A percentile compares a stretch with the other conserved stretches of the same genome.
Evolutionary conservation across 1,140 invertebrate genomes (phyloP).

Genomic region (Pseudomyrmex flavicornis): DNA sequence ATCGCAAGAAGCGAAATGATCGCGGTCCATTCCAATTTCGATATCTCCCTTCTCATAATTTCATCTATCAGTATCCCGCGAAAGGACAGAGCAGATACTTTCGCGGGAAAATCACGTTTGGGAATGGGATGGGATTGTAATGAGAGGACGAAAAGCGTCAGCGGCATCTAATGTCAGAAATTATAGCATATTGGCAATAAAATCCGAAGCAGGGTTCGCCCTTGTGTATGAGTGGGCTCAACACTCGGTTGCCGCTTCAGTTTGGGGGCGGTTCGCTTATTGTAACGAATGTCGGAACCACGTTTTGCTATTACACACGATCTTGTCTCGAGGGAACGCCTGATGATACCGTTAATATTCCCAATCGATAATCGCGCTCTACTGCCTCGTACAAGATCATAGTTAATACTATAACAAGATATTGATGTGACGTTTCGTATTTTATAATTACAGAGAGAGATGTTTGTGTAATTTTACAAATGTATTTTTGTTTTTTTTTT

Average conservation of each 20-base stretch:
- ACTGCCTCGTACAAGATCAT: constrained; percentile 31
- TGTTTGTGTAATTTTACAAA: too few species aligned
- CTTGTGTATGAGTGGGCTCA: constrained; percentile 76
- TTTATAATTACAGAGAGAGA: too few species aligned
- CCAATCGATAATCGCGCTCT: constrained; percentile 80
- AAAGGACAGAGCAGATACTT: constrained; percentile 73
- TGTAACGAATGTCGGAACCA: constrained; percentile 82
- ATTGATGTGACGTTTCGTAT: not conserved
- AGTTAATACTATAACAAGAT: not conserved
- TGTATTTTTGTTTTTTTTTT: too few species aligned
- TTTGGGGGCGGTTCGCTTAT: constrained; percentile 80
- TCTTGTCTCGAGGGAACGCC: constrained; percentile 76
- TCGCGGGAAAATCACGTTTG: constrained; percentile 81
- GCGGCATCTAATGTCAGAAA: constrained; percentile 85
- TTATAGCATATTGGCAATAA: constrained; percentile 86
- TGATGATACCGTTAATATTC: constrained; percentile 80
- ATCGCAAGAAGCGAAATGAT: not conserved
- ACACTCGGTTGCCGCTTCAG: constrained; percentile 72
- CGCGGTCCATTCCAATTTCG: constrained; percentile 62
- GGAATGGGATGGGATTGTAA: constrained; percentile 80
- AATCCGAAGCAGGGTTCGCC: constrained; percentile 79
- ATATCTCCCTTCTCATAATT: constrained; percentile 80
- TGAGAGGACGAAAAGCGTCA: constrained; percentile 84
- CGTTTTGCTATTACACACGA: constrained; percentile 80
- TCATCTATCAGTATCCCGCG: constrained; percentile 82